Evolutionary conservation across 2,888 invertebrate species (phyloP).

Genomic region (Caenorhabditis panamensis): DNA sequence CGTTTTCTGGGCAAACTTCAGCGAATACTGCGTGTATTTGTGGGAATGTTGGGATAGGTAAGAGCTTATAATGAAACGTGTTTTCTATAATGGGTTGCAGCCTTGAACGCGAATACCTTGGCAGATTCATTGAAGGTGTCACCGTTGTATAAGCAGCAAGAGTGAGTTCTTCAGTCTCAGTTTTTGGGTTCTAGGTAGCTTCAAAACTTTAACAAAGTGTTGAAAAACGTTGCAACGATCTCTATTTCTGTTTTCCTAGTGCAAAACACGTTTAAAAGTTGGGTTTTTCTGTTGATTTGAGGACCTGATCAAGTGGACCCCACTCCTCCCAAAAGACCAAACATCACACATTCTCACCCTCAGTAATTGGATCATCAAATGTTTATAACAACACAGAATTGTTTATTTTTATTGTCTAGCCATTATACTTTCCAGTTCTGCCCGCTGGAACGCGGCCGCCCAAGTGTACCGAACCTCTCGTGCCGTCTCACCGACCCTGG

Average conservation of each 20-base stretch:
- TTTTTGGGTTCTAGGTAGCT: neutral
- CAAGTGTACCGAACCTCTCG: constrained; percentile 79
- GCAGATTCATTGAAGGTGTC: constrained; percentile 80
- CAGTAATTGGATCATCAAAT: constrained; percentile 15
- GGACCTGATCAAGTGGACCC: no score
- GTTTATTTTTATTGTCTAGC: neutral
- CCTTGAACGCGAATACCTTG: constrained; percentile 74
- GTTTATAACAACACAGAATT: constrained; percentile 6
- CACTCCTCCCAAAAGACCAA: no score
- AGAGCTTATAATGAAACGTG: neutral
- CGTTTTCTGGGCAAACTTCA: constrained; percentile 19
- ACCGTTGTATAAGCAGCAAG: constrained; percentile 79
- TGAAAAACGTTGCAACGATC: no score
- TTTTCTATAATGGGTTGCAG: constrained; percentile 43
- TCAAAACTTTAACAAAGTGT: neutral
- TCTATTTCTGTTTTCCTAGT: no score
- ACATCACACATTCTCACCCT: no score
- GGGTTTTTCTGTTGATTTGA: no score
- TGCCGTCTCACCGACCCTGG: constrained; percentile 75
- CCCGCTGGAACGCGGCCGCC: constrained; percentile 79
- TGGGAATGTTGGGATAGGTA: constrained; percentile 47
- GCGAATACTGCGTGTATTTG: constrained; percentile 39
- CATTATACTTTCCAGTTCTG: constrained; percentile 68
- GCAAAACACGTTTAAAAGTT: no score
- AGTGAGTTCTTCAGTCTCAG: constrained; percentile 65